Percentiles rank a stretch among this genome's conserved stretches.
Conservation (phyloP, 2,113 vertebrate genomes). For the Tapirus terrestris region DNA sequence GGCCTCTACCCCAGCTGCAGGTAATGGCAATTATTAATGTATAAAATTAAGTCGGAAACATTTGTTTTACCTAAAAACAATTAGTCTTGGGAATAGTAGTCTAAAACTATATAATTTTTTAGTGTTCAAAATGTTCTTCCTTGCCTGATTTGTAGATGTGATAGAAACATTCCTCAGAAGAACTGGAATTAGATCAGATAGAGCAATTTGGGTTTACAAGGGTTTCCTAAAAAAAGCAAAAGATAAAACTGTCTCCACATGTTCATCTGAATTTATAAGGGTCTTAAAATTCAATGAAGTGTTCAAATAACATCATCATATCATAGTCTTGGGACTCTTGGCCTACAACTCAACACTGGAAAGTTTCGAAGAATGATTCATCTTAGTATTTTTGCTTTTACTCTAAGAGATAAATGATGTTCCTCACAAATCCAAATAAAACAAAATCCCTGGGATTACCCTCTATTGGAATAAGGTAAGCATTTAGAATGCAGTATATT, state of each 20-base stretch:
- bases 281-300: conserved; percentile 20
- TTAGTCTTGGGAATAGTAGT: neutral
- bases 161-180: conserved; percentile 3
- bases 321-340: neutral
- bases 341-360: neutral
- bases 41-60: conserved; percentile 33
- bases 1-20: neutral
- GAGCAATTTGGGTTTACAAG: neutral
- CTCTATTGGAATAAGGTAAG: neutral
- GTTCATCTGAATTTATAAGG: neutral
- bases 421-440: conserved; percentile 7
- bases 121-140: neutral
- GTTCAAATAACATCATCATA: neutral
- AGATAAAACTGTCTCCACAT: neutral
- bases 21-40: neutral
- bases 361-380: neutral
- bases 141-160: conserved; percentile 26
- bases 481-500: neutral
- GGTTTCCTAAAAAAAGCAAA: neutral
- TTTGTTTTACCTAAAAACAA: neutral
- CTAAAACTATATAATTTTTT: neutral
- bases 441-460: neutral
- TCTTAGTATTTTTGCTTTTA: conserved; percentile 21
- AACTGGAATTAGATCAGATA: neutral
- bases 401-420: neutral